Evolutionary conservation across 2,888 invertebrate genomes (phyloP).

Genomic region (Netelia virgata): DNA sequence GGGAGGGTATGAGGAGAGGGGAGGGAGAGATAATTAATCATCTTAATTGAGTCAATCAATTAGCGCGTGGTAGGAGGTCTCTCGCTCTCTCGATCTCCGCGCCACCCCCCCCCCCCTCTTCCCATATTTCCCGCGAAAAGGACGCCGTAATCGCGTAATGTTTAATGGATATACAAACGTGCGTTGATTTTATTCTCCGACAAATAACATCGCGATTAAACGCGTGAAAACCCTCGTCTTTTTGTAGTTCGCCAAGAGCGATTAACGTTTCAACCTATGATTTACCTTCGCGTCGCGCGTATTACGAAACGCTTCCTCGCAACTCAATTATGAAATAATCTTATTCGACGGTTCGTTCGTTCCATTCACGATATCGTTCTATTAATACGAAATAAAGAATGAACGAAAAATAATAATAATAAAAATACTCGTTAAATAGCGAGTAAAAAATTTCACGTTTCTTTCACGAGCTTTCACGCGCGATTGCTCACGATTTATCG

Average conservation of each 20-base stretch:
- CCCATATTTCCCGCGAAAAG: slow-evolving; percentile 21
- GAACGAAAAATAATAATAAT: background rate
- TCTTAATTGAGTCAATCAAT: slow-evolving; percentile 72
- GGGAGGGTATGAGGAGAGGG: background rate
- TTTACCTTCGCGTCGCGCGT: slow-evolving; percentile 2
- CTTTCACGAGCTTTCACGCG: slow-evolving; percentile 28
- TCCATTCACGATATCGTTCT: background rate
- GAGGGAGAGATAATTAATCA: slow-evolving; percentile 62
- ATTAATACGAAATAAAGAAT: background rate
- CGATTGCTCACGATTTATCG: slow-evolving; percentile 56
- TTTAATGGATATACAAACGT: slow-evolving; percentile 47
- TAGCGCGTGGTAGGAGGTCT: slow-evolving; percentile 53
- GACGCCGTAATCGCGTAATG: slow-evolving; percentile 32
- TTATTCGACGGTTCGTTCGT: slow-evolving; percentile 8
- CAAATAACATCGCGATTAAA: slow-evolving; percentile 47
- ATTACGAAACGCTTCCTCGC: slow-evolving; percentile 1
- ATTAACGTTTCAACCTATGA: background rate
- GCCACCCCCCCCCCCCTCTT: background rate
- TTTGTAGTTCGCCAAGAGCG: slow-evolving; percentile 8
- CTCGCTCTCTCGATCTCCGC: background rate
- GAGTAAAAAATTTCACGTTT: slow-evolving; percentile 11
- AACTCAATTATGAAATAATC: slow-evolving; percentile 12
- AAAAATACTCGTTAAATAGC: background rate
- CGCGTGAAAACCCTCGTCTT: slow-evolving; percentile 5
- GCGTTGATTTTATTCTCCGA: slow-evolving; percentile 27